These are phyloP conservation scores for Sus cebifrons DNA, from an alignment of 2,797 vertebrate species.

Conservation along the genomic window DNA sequence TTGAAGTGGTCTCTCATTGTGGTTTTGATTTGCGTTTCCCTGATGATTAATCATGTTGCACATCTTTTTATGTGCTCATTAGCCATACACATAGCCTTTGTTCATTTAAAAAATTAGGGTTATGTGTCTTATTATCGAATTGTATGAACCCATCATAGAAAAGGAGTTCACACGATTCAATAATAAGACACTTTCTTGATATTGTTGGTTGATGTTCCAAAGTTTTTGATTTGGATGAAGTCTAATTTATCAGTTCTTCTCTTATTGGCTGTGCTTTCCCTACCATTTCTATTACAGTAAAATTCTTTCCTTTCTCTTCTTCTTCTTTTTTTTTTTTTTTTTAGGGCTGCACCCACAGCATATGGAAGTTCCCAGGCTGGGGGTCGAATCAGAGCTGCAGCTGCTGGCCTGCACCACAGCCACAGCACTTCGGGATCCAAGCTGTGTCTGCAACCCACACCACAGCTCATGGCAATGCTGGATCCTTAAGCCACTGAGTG, in stretches of 20 bases:
- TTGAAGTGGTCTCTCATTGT: neutral
- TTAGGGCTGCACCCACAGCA: too few relatives aligned
- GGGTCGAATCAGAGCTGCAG: too few relatives aligned
- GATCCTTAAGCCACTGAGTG: too few relatives aligned
- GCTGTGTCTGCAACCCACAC: too few relatives aligned
- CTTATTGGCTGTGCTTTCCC: neutral
- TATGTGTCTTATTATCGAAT: neutral
- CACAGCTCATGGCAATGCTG: too few relatives aligned
- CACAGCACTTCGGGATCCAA: too few relatives aligned
- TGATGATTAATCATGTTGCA: neutral
- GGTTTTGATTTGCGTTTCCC: neutral
- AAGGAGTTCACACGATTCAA: too few relatives aligned
- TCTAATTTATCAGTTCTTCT: neutral
- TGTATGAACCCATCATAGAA: neutral
- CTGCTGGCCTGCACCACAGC: too few relatives aligned
- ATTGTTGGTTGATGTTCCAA: neutral
- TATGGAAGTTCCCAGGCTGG: too few relatives aligned
- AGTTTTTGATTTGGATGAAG: neutral
- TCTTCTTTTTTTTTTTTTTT: too few relatives aligned
- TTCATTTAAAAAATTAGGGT: neutral
- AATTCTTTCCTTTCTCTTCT: neutral
- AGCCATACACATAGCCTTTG: neutral
- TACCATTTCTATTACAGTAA: neutral
- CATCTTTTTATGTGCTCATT: neutral
- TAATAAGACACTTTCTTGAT: too few relatives aligned